Base-by-base conservation (phyloP, 2,888 invertebrate species). In the Graphium colonna region DNA sequence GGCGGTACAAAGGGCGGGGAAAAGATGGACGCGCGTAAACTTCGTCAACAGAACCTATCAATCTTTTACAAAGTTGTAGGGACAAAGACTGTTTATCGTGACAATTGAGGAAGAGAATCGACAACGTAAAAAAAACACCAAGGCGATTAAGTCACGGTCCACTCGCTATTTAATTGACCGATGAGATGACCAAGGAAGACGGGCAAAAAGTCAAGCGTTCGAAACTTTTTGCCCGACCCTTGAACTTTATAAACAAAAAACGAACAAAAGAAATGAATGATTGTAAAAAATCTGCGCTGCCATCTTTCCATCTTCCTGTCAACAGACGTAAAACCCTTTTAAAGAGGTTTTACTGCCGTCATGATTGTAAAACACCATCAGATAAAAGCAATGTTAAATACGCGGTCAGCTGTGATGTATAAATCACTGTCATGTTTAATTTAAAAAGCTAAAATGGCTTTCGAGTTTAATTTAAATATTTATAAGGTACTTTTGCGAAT, bases 61-160 rank as follows among this genome's bases (percentile, higher is more conserved):
- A 55, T 55, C 54, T 51, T 54, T 41, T 9, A 9, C 31, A 55
- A 55, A 50, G 41, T 33, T 50, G 50, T 16, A 50, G 50, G 42
- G 46, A 55, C 54, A 55, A 55, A 55, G 54, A 54, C 54, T 33
- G 33, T 49, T 53, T 54, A 54, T 50, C 54, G 50, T 45, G 40
- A 51, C 54, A 46, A 55, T 55, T 50, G 54, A 55, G 54, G 54
- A 55, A 55, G 54, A 55, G 50, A 50, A 55, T 55, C 54, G 41
- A n/a, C 50, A 46, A 46, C 21, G 21, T 5, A 21, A 21, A 21
- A 36, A 55, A 55, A 54, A 55, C 50, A 50, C 46, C 54, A 55
- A 55, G 54, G 54, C 50, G 21, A 21, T 21, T 21, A 46, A 55
- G 46, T 45, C 50, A 55, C 50, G 54, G 54, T 55, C 46, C 54